Conservation (phyloP, 1,140 invertebrate genomes). For the Drosophila eugracilis region DNA sequence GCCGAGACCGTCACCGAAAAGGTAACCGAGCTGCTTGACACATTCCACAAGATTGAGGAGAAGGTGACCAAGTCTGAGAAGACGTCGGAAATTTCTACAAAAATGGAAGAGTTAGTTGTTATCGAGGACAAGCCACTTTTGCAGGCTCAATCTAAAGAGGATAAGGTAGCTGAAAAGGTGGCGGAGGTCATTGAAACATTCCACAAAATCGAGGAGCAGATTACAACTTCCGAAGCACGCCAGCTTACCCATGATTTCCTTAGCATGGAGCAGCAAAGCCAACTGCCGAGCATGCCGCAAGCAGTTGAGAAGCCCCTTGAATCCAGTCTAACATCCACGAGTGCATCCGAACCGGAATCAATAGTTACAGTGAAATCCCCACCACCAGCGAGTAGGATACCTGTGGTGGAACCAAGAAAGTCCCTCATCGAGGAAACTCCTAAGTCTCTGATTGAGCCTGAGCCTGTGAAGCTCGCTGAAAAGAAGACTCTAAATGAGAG, state of each 20-base stretch:
- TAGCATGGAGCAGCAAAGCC: constrained; percentile 71
- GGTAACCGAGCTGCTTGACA: constrained; percentile 58
- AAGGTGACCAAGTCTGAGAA: constrained; percentile 58
- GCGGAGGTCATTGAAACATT: constrained; percentile 60
- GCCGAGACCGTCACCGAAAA: constrained; percentile 66
- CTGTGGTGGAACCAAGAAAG: constrained; percentile 54
- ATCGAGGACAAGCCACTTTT: neutral
- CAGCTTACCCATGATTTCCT: constrained; percentile 76
- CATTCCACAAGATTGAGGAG: constrained; percentile 71
- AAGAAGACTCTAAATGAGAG: constrained; percentile 30
- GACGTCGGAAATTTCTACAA: constrained; percentile 32
- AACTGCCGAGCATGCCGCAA: constrained; percentile 48
- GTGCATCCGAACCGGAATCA: constrained; percentile 58
- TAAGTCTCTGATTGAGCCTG: constrained; percentile 18
- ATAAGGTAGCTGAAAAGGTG: constrained; percentile 62
- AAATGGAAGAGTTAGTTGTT: constrained; percentile 22
- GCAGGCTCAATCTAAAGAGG: constrained; percentile 21
- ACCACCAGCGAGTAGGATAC: constrained; percentile 65
- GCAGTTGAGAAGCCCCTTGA: constrained; percentile 35
- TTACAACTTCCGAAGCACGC: constrained; percentile 46
- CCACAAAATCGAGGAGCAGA: constrained; percentile 68
- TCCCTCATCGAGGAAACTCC: constrained; percentile 35
- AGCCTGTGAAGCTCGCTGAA: constrained; percentile 24
- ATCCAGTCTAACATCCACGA: constrained; percentile 54
- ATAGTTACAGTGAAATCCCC: constrained; percentile 47